Percentiles rank a stretch among this genome's conserved stretches.
Conservation (phyloP, 2,113 vertebrate genomes). For the Salvelinus alpinus region DNA sequence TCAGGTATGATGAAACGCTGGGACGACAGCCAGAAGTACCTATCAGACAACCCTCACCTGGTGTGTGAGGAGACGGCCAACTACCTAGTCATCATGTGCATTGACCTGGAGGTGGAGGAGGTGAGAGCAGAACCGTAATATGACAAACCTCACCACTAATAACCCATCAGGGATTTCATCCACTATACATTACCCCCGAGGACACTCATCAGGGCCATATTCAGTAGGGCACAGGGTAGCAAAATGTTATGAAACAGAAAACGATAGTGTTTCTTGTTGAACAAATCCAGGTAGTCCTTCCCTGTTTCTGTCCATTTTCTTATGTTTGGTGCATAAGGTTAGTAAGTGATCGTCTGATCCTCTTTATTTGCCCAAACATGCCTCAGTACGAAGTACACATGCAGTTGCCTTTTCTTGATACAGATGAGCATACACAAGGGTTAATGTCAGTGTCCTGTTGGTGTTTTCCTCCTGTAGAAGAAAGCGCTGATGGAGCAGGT, state of each 20-base stretch:
- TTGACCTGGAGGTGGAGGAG: conserved; percentile 94
- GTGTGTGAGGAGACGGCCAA: conserved; percentile 95
- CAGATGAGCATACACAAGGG: background rate
- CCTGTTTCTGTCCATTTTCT: too few species aligned
- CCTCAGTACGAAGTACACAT: background rate
- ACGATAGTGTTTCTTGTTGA: too few species aligned
- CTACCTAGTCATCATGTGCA: conserved; percentile 96
- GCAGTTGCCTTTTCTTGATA: background rate
- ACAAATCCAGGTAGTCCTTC: too few species aligned
- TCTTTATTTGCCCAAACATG: background rate
- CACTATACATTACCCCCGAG: background rate
- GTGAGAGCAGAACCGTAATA: conserved; percentile 52
- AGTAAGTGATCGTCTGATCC: too few species aligned
- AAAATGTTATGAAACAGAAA: too few species aligned
- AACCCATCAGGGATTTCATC: background rate
- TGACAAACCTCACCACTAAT: too few species aligned
- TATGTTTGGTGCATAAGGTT: too few species aligned
- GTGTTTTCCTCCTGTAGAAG: conserved; percentile 72
- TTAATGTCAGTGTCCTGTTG: background rate
- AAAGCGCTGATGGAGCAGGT: conserved; percentile 92
- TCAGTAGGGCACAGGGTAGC: too few species aligned
- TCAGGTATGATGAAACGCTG: conserved; percentile 93
- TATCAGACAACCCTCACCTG: conserved; percentile 86
- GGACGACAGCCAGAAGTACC: conserved; percentile 95
- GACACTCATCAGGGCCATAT: too few species aligned